Base-by-base conservation (phyloP, 2,888 invertebrate species). In the Augiades crinisus region DNA sequence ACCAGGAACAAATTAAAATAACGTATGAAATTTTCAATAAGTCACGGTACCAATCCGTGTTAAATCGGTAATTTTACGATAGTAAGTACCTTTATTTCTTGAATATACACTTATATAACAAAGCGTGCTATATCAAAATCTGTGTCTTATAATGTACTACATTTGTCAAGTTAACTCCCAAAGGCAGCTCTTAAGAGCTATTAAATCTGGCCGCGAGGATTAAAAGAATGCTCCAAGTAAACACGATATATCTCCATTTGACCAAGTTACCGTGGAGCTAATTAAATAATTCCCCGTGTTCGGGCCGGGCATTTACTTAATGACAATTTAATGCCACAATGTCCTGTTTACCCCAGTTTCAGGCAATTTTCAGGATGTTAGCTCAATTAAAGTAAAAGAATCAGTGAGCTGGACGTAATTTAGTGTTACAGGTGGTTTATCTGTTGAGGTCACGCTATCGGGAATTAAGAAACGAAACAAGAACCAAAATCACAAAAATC, bases 321-420 rank as follows among this genome's bases (percentile, higher is more conserved):
- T 84, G 81, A 83, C 84, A 81, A 87, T 87, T 85, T 85, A 87
- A 84, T 81, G 80, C 77, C 53, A 47, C 37, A 34, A 34, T 24
- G 36, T 30, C 27, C 47, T 37, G 47, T 38, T 46, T 37, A 31
- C 38, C 47, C 19, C 27, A 38, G 16, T 30, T 47, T 47, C 30
- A 38, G 47, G 17, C 24, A 19, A 14, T 17, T 37, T 37, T 17
- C 27, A 19, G 30, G 16, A 41, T 30, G 10, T 17, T 30, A 24
- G 14, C 8, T 27, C 24, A 40, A 22, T 37, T 37, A 37, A 16
- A 40, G 7, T 27, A 30, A 41, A 17, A 41, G 30, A 41, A 30
- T 10, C 17, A 12, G 40, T 12, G 17, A 3, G 27, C 5, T 16
- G 1, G 38, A 22, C 16, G 5, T 17, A 41, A 30, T 41, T 41